phyloP scores from a whole-genome alignment of 1,140 invertebrate genomes.

The Scaptomyza graminum region DNA sequence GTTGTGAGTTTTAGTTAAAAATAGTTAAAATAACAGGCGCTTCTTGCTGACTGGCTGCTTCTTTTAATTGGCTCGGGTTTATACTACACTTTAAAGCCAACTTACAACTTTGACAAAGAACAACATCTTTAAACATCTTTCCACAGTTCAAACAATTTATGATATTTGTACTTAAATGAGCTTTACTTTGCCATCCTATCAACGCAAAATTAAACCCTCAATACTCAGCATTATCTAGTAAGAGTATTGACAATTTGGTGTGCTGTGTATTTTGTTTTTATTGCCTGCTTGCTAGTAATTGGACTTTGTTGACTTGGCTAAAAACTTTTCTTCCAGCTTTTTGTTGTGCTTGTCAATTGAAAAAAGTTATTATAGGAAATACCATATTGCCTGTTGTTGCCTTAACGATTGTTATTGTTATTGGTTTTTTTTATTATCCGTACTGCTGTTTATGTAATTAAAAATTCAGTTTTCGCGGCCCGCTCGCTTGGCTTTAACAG shows the following conservation, averaged over 20 bases:
- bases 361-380: conserved; percentile 25
- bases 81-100: neutral
- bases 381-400: neutral
- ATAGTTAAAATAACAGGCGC: conserved; percentile 7
- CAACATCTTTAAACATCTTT: too few species aligned
- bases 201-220: too few species aligned
- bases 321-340: neutral
- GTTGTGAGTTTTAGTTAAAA: conserved; percentile 1
- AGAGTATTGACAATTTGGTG: conserved; percentile 1
- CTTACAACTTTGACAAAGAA: too few species aligned
- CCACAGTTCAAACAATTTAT: too few species aligned
- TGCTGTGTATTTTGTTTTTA: neutral
- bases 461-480: conserved; percentile 17
- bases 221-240: neutral
- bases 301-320: conserved; percentile 20
- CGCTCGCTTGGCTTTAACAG: conserved; percentile 7
- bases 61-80: neutral
- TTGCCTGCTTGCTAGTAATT: conserved; percentile 6
- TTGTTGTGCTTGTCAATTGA: conserved; percentile 15
- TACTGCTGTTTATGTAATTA: conserved; percentile 19
- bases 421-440: neutral
- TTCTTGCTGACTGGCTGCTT: conserved; percentile 11
- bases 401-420: neutral
- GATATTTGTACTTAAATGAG: too few species aligned
- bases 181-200: too few species aligned